Evolutionary conservation across 2,113 vertebrate genomes (phyloP).

Genomic region (Formicarius rufipectus): DNA sequence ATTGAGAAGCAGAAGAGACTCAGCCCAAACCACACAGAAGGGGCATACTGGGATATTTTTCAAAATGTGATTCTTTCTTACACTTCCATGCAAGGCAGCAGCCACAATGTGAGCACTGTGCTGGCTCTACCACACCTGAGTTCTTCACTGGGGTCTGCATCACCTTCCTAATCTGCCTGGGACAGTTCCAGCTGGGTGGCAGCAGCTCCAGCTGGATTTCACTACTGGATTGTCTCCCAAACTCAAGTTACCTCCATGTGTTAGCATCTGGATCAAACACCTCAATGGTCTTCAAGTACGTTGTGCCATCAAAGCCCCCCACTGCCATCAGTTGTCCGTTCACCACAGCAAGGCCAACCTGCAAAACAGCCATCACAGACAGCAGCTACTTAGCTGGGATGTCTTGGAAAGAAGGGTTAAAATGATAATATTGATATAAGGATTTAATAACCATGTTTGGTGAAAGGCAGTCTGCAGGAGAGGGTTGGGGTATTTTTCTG

Average conservation of each 20-base stretch:
- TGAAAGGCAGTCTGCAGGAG: background rate
- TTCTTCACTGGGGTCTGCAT: background rate
- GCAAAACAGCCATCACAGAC: conserved; percentile 1
- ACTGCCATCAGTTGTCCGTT: conserved; percentile 99
- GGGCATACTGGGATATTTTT: background rate
- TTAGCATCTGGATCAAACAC: conserved; percentile 98
- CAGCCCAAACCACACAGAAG: background rate
- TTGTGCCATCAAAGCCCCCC: conserved; percentile 97
- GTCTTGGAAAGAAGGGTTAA: background rate
- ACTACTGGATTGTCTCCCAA: background rate
- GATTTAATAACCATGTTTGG: background rate
- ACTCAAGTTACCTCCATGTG: conserved; percentile 89
- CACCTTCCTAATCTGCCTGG: background rate
- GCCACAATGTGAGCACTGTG: background rate
- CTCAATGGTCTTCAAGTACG: conserved; percentile 98
- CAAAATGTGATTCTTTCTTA: background rate
- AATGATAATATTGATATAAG: background rate
- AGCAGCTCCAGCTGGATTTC: background rate
- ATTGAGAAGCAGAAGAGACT: background rate
- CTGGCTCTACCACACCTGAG: background rate
- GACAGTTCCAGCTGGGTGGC: background rate
- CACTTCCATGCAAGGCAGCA: background rate
- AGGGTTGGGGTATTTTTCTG: background rate
- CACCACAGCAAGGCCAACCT: conserved; percentile 97
- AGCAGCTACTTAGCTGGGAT: background rate